Evolutionary conservation across 2,113 vertebrate genomes (phyloP), one percentile per base, ranked within the genome.

Genomic region (Lepus timidus): DNA sequence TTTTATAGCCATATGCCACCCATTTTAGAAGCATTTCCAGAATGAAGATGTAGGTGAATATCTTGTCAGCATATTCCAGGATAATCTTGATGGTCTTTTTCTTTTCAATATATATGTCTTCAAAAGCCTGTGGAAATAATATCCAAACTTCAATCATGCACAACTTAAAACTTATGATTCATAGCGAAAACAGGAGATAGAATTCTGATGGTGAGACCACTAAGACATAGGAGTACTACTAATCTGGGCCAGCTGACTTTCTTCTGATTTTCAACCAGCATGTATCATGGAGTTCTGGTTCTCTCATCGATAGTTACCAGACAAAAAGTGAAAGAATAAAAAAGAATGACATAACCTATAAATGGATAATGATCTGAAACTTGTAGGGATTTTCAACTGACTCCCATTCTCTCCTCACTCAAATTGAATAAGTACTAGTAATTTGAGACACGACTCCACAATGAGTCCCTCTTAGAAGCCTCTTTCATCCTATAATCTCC

Each of bases 11-110:
- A 97, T 99, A 99, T 0, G 99, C 99, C 33, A 99, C 98, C 99
- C 99, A 99, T 97, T 99, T 99, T 76, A 99, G 97, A 83, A 99
- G 97, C 99, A 99, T 99, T 98, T 99, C 99, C 96, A 99, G 97
- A 96, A 99, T 99, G 96, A 99, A 99, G 95, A 99, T 93, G 0
- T 99, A 99, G 71, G 99, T 99, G 96, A 99, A 99, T 93, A 99
- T 98, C 98, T 99, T 99, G 97, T 99, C 99, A 44, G 99, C 98
- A 96, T 99, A 99, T 10, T 99, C 99, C 97, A 99, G 95, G 1
- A 99, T 78, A 7, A n/a, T 97, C 98, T 99, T 99, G 95, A 99
- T 95, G 58, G 91, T 99, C 97, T 98, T 99, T 96, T 84, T 98
- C 86, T 98, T 96, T 75, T 99, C 99, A 96, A 99, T 99, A 95